Percentiles rank a stretch among this genome's conserved stretches.
These are phyloP conservation scores for Zosterops japonicus DNA, from an alignment of 2,113 vertebrate species.

Conservation along the genomic window DNA sequence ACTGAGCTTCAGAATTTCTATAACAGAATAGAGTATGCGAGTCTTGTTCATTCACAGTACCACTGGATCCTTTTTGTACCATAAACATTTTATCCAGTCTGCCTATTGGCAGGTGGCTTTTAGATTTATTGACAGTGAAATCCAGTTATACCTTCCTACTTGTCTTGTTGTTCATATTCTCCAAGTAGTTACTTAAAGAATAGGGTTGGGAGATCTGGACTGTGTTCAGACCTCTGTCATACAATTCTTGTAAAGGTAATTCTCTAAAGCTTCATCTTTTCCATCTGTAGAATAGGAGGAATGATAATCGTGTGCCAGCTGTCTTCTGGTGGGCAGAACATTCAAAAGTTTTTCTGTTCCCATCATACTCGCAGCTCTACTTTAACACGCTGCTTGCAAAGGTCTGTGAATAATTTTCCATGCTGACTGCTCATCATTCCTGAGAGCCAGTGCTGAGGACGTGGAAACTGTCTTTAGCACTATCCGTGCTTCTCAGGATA, in stretches of 20 bases:
- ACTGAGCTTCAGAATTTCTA: not conserved
- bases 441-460: not conserved
- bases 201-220: not conserved
- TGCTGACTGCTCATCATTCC: not conserved
- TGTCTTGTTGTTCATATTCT: not conserved
- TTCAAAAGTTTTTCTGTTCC: conserved; percentile 30
- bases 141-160: not conserved
- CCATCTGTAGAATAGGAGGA: conserved; percentile 36
- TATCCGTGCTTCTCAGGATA: not conserved
- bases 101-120: not conserved
- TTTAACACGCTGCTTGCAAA: not conserved
- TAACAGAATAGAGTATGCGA: not conserved
- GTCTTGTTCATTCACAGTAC: not conserved
- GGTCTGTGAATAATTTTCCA: conserved; percentile 37
- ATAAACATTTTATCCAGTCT: not conserved
- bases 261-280: conserved; percentile 30
- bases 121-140: not conserved
- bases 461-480: not conserved
- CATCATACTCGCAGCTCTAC: not conserved
- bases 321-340: conserved; percentile 51
- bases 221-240: conserved; percentile 30
- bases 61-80: not conserved
- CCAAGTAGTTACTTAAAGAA: not conserved
- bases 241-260: conserved; percentile 8
- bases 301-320: conserved; percentile 34